phyloP scores from a whole-genome alignment of 2,888 invertebrate species.

The Rhingia campestris region DNA sequence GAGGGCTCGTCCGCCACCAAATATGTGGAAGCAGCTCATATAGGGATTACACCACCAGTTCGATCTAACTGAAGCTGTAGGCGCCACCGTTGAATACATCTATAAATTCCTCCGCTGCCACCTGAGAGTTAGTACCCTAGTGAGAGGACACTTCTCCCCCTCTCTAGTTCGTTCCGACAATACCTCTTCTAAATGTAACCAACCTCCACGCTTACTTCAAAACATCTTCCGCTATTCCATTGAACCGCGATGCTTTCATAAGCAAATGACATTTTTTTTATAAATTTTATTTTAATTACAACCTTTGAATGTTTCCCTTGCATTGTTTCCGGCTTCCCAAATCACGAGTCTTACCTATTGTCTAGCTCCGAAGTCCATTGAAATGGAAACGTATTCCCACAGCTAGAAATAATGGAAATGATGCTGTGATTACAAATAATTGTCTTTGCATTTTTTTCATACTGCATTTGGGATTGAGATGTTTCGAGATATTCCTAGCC shows the following conservation, averaged over 20 bases:
- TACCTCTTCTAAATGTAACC: no score
- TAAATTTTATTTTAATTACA: slow-evolving; percentile 18
- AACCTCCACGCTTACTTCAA: no score
- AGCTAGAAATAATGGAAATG: slow-evolving; percentile 35
- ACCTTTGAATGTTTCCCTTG: slow-evolving; percentile 36
- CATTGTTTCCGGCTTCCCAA: slow-evolving; percentile 18
- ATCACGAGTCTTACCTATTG: slow-evolving; percentile 29
- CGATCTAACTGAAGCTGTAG: no score
- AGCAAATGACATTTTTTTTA: slow-evolving; percentile 47
- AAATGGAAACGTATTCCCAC: slow-evolving; percentile 59
- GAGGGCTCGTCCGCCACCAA: no score
- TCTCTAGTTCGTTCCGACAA: no score
- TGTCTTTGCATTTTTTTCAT: slow-evolving; percentile 20
- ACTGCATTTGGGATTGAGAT: slow-evolving; percentile 7
- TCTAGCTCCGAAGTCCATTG: slow-evolving; percentile 42
- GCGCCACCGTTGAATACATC: no score
- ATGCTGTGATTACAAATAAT: slow-evolving; percentile 38
- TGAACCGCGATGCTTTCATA: slow-evolving; percentile 22
- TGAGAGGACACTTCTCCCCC: no score
- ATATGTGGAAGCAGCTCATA: no score
- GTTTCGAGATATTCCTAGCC: slow-evolving; percentile 20
- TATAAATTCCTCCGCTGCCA: no score
- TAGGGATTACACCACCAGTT: no score
- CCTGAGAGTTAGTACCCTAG: no score
- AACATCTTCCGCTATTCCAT: slow-evolving; percentile 45